These are phyloP conservation scores for Hozukius guyotensis DNA, from an alignment of 2,797 vertebrate species.

Conservation along the genomic window DNA sequence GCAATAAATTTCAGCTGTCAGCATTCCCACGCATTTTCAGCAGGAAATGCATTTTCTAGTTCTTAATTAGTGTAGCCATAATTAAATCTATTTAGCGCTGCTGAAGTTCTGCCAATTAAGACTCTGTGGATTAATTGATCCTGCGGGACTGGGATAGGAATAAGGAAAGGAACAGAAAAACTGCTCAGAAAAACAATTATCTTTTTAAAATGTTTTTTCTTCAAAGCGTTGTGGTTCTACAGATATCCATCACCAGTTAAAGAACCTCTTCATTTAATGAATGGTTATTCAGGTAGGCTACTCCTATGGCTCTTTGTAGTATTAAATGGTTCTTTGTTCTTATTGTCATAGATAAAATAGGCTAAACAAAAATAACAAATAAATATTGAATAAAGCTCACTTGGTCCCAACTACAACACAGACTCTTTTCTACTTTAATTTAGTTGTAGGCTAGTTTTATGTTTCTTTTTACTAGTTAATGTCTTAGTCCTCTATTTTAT, in stretches of 20 bases:
- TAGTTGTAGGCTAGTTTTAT: no score
- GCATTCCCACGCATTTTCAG: no score
- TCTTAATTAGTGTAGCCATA: no score
- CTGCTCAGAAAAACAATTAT: no score
- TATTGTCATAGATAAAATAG: background rate
- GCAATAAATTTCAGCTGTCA: no score
- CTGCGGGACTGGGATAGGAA: background rate
- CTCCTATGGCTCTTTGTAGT: background rate
- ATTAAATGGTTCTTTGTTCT: background rate
- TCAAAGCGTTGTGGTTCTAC: background rate
- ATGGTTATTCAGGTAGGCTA: background rate
- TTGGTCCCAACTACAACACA: no score
- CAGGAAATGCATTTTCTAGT: no score
- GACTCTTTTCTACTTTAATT: no score
- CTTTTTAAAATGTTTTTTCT: no score
- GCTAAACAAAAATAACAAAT: background rate
- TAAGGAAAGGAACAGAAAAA: background rate
- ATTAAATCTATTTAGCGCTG: background rate
- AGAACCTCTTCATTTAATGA: background rate
- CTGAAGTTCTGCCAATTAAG: slow-evolving; percentile 15
- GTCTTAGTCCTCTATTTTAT: no score
- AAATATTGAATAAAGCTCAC: no score
- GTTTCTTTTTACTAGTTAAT: no score
- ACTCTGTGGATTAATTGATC: background rate
- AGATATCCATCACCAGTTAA: background rate